phyloP scores from a whole-genome alignment of 2,113 vertebrate species.

The Onychostoma macrolepis region DNA sequence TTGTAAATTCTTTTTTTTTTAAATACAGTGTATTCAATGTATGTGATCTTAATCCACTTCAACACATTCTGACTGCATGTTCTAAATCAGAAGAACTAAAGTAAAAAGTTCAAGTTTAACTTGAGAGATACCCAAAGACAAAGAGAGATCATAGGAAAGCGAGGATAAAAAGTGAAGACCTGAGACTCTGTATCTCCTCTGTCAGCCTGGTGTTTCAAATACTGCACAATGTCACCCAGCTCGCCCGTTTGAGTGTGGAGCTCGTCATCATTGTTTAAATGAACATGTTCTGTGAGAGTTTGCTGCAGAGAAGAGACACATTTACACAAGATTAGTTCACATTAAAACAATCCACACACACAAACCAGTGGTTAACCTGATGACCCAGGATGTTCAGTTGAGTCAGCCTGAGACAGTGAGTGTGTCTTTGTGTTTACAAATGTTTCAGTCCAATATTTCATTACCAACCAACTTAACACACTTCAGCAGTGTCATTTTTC shows the following conservation, averaged over 20 bases:
- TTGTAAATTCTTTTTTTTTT: too few species aligned
- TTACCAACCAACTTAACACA: not conserved
- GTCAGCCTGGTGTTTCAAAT: conserved; percentile 84
- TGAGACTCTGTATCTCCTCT: conserved; percentile 85
- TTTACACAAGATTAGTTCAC: not conserved
- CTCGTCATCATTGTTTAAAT: conserved; percentile 79
- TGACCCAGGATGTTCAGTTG: not conserved
- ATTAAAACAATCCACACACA: not conserved
- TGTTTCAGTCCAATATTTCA: not conserved
- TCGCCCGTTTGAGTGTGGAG: conserved; percentile 80
- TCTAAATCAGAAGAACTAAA: not conserved
- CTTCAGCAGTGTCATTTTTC: not conserved
- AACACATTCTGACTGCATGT: not conserved
- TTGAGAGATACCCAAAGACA: not conserved
- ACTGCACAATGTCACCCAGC: conserved; percentile 82
- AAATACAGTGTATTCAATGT: too few species aligned
- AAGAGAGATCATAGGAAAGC: not conserved
- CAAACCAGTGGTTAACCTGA: not conserved
- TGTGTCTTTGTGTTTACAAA: not conserved
- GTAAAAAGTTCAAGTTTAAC: not conserved
- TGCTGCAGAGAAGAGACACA: conserved; percentile 65
- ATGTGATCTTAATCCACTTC: not conserved
- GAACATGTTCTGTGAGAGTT: conserved; percentile 82
- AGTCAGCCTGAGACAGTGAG: not conserved
- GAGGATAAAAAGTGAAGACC: conserved; percentile 66